Percentiles rank a stretch among this genome's conserved stretches.
Evolutionary conservation across 2,888 invertebrate genomes (phyloP).

Genomic region (Choreutis nemorana): DNA sequence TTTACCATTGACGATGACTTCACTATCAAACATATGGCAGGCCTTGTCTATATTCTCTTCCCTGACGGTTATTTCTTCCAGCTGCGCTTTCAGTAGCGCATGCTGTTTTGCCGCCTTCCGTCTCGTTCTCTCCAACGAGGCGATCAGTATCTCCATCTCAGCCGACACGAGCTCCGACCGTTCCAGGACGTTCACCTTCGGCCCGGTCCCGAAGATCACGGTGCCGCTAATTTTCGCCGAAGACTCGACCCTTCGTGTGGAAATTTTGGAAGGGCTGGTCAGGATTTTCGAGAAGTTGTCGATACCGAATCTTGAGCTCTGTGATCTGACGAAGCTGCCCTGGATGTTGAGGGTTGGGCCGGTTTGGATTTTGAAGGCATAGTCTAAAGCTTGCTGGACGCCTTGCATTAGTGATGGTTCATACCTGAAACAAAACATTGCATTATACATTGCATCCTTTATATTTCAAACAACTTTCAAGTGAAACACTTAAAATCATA

Average conservation of each 20-base stretch:
- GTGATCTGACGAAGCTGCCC: conserved; percentile 35
- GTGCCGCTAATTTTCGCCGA: conserved; percentile 39
- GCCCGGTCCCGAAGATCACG: conserved; percentile 30
- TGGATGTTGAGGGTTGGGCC: conserved; percentile 22
- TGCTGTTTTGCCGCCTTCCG: conserved; percentile 35
- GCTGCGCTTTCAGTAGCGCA: conserved; percentile 48
- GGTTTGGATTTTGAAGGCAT: conserved; percentile 34
- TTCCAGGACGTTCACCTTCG: conserved; percentile 58
- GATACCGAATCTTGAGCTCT: conserved; percentile 25
- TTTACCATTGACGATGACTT: conserved; percentile 56
- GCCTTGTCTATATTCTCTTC: conserved; percentile 57
- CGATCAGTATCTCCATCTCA: conserved; percentile 56
- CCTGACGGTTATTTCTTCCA: conserved; percentile 64
- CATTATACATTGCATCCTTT: too few species aligned
- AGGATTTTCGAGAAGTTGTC: conserved; percentile 36
- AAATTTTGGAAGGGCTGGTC: conserved; percentile 24
- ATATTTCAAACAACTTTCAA: too few species aligned
- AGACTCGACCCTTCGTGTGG: conserved; percentile 38
- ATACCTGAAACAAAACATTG: too few species aligned
- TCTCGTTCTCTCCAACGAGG: conserved; percentile 27
- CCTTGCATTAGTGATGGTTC: conserved; percentile 54
- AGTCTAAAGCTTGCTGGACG: conserved; percentile 46
- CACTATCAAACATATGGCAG: conserved; percentile 50
- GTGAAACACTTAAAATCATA: too few species aligned
- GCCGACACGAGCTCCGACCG: conserved; percentile 52